Conservation (phyloP, 2,113 vertebrate genomes). For the Perca schrenkii region DNA sequence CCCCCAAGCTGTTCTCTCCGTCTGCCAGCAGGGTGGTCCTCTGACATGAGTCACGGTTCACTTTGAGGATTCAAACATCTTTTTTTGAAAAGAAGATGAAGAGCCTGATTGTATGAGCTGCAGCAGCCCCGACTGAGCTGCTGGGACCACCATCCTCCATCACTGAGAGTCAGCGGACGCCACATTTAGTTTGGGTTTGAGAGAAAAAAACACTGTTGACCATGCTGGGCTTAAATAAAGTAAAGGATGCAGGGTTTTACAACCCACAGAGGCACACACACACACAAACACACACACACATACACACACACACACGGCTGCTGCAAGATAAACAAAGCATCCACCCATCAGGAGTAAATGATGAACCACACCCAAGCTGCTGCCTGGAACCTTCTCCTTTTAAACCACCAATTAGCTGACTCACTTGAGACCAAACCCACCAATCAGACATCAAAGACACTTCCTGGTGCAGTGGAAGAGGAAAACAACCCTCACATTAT, state of each 20-base stretch:
- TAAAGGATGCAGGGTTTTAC: background rate
- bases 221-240: conserved; percentile 6
- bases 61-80: no score
- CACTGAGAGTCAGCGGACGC: background rate
- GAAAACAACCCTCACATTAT: conserved; percentile 31
- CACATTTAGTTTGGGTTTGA: background rate
- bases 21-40: no score
- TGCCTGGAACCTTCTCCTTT: conserved; percentile 16
- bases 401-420: conserved; percentile 62
- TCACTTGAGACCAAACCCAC: conserved; percentile 55
- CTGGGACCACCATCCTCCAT: background rate
- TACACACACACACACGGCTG: conserved; percentile 16
- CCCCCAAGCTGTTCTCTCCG: background rate
- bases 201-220: conserved; percentile 23
- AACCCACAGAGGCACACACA: background rate
- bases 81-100: background rate
- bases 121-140: background rate
- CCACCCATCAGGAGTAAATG: conserved; percentile 35
- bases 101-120: background rate
- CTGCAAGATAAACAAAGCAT: conserved; percentile 59
- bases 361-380: conserved; percentile 59
- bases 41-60: no score
- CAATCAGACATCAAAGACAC: conserved; percentile 64
- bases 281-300: conserved; percentile 4
- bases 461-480: conserved; percentile 38